Conservation (phyloP, 2,113 vertebrate species). For the Eclectus roratus region DNA sequence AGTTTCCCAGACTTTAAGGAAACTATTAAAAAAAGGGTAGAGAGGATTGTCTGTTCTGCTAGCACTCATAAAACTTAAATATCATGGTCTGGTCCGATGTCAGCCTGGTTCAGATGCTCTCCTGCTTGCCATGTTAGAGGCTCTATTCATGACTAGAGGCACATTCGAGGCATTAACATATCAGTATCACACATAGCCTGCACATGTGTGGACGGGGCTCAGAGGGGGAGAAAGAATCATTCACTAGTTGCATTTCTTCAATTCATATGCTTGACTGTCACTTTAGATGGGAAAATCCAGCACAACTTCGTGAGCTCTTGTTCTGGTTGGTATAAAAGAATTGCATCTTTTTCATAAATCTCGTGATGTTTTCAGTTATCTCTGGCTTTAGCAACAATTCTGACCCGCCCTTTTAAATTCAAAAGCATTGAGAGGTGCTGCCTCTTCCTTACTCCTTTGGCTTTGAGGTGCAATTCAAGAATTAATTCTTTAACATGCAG, state of each 20-base stretch:
- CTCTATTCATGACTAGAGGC: neutral
- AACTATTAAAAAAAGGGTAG: constrained; percentile 1
- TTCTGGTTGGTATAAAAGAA: constrained; percentile 23
- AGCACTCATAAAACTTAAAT: neutral
- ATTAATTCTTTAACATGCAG: neutral
- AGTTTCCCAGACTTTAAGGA: constrained; percentile 14
- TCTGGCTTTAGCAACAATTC: constrained; percentile 33
- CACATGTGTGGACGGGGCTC: neutral
- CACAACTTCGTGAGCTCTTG: constrained; percentile 51
- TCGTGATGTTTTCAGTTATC: constrained; percentile 52
- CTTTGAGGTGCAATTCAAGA: constrained; percentile 13
- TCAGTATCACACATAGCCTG: neutral
- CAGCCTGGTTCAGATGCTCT: constrained; percentile 17
- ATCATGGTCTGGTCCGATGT: neutral
- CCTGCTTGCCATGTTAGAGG: neutral
- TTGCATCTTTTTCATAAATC: constrained; percentile 28
- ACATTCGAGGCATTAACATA: neutral
- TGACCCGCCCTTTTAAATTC: constrained; percentile 42
- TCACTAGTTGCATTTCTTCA: constrained; percentile 31
- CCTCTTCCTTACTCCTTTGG: constrained; percentile 5
- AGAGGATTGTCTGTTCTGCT: neutral
- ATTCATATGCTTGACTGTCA: constrained; percentile 9
- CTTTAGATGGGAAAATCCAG: constrained; percentile 19
- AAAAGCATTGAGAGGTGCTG: constrained; percentile 34
- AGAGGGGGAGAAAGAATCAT: neutral